Base-by-base conservation (phyloP, 2,113 vertebrate species). In the Phalacrocorax carbo region DNA sequence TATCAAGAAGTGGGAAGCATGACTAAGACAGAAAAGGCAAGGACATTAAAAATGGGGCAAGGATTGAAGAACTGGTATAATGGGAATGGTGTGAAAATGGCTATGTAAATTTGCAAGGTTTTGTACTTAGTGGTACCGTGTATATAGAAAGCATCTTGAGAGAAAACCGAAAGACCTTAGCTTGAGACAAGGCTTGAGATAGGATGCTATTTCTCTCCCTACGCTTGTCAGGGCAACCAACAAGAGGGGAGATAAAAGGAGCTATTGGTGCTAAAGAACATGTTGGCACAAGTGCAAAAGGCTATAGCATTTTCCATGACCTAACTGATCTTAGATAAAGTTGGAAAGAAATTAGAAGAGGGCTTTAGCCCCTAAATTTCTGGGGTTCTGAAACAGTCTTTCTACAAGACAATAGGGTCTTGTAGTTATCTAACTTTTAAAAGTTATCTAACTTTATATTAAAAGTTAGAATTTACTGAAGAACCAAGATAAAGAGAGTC, bases 401-500 rank as follows among this genome's bases (percentile, higher is more conserved):
- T 52, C 52, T 72, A 1, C 4, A 54, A 34, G 20, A 34, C 27
- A 77, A n/a, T 0, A 38, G 6, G 7, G 9, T 38, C 38, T 38
- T 38, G 38, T 38, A 38, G 38, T 38, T 38, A 38, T 38, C 38
- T 38, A 38, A 38, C 38, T 38, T 38, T 38, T 38, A 38, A 38
- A 38, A 38, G 38, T 38, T 38, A 38, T 38, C 38, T 38, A 38
- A 38, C 38, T 38, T 38, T 38, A 44, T 14, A 16, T 44, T n/a
- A n/a, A 16, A 44, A 44, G 15, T 44, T 44, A 48, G 20, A 75
- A 64, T 54, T 61, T 30, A 30, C 23, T 38, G 4, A 79, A 70
- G 20, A 85, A 49, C 1, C 2, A 77, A 7, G 3, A 62, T 6
- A 12, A 62, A n/a, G 16, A 64, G 3, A 7, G 15, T 1, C 3